A percentile compares a stretch with the other conserved stretches of the same genome.
phyloP scores from a whole-genome alignment of 1,140 invertebrate species.

The Tetramorium alpestre region DNA sequence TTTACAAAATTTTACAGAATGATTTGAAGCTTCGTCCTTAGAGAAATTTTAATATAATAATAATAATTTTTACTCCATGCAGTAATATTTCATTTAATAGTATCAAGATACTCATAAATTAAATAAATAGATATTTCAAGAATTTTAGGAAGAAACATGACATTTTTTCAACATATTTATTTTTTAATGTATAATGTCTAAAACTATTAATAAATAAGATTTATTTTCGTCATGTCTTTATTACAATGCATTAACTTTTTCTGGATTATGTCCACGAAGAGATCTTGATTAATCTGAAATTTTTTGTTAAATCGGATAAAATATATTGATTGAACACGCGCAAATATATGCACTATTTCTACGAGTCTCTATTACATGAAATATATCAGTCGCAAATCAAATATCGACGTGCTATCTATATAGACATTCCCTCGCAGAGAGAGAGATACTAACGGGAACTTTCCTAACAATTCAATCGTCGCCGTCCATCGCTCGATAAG shows the following conservation, averaged over 20 bases:
- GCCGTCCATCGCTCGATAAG: neutral
- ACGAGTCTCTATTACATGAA: neutral
- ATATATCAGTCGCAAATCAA: constrained; percentile 22
- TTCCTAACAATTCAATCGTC: constrained; percentile 38
- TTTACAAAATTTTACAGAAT: neutral
- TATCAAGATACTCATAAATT: neutral
- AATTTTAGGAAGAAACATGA: constrained; percentile 6
- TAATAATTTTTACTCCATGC: neutral
- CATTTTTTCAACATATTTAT: neutral
- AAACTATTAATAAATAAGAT: neutral
- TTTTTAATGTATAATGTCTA: neutral
- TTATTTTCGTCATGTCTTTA: neutral
- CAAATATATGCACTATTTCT: neutral
- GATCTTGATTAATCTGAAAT: neutral
- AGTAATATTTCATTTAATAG: neutral
- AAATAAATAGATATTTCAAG: neutral
- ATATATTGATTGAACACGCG: neutral
- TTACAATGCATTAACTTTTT: neutral
- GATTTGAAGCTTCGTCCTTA: neutral
- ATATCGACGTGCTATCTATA: neutral
- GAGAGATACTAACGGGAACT: neutral
- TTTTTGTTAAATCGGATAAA: neutral
- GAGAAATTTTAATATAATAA: neutral
- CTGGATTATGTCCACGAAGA: neutral
- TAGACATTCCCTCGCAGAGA: neutral